These are phyloP conservation scores for Pica pica DNA, from an alignment of 2,113 vertebrate genomes.

Conservation along the genomic window DNA sequence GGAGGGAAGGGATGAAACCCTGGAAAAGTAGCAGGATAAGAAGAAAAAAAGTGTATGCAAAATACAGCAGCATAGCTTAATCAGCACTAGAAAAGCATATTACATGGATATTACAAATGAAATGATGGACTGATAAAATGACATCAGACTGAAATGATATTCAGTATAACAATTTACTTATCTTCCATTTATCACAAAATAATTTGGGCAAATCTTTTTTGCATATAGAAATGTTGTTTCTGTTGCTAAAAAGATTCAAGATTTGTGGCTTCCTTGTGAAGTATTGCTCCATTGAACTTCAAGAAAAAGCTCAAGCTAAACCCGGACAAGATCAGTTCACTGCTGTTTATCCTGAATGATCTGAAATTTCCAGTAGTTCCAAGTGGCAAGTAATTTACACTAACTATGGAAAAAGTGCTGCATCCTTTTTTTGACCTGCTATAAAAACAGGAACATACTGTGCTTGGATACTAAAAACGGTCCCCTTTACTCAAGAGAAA, in stretches of 20 bases:
- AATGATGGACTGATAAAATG: background rate
- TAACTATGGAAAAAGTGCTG: background rate
- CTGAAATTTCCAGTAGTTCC: background rate
- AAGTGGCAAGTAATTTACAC: background rate
- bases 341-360: background rate
- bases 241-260: background rate
- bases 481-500: background rate
- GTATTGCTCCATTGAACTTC: background rate
- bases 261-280: background rate
- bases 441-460: background rate
- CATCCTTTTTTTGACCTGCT: background rate
- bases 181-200: background rate
- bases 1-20: background rate
- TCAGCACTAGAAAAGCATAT: background rate
- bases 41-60: background rate
- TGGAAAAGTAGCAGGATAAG: background rate
- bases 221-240: background rate
- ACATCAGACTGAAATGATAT: background rate
- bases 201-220: background rate
- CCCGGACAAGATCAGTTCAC: background rate
- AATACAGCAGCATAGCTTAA: background rate
- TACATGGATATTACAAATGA: background rate
- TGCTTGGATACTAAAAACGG: background rate
- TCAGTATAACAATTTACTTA: background rate
- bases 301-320: background rate